phyloP scores from a whole-genome alignment of 2,797 vertebrate genomes.

The Lemur catta region DNA sequence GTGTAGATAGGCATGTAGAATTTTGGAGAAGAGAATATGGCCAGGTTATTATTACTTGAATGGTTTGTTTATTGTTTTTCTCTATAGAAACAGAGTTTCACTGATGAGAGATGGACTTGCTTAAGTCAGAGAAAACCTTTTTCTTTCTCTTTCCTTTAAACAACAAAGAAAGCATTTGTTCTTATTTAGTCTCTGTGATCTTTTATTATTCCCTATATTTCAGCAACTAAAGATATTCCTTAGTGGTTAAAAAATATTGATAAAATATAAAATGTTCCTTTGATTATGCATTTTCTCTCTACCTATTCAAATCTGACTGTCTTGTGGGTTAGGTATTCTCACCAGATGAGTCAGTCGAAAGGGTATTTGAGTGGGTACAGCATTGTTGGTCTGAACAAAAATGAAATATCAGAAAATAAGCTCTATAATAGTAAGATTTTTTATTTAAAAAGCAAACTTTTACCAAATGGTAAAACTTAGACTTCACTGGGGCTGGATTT shows the following conservation, averaged over 20 bases:
- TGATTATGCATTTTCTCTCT: neutral
- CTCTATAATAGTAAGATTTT: neutral
- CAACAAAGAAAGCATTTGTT: neutral
- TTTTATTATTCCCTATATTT: neutral
- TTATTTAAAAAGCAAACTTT: neutral
- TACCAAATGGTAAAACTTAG: neutral
- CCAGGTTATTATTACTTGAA: constrained; percentile 3
- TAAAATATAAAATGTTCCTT: neutral
- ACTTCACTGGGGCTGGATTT: neutral
- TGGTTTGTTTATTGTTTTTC: neutral
- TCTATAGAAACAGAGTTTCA: neutral
- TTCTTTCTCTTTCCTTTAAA: neutral
- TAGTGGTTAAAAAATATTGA: neutral
- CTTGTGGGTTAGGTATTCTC: neutral
- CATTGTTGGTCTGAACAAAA: neutral
- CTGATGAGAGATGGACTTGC: neutral
- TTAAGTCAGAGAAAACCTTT: neutral
- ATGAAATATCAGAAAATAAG: neutral
- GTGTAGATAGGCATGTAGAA: neutral
- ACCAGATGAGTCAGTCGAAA: neutral
- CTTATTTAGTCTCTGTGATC: neutral
- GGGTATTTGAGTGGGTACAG: neutral
- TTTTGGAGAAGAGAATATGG: neutral
- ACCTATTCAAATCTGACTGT: neutral
- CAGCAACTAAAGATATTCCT: neutral